phyloP scores from a whole-genome alignment of 2,113 vertebrate genomes.

The Synodontis membranacea region DNA sequence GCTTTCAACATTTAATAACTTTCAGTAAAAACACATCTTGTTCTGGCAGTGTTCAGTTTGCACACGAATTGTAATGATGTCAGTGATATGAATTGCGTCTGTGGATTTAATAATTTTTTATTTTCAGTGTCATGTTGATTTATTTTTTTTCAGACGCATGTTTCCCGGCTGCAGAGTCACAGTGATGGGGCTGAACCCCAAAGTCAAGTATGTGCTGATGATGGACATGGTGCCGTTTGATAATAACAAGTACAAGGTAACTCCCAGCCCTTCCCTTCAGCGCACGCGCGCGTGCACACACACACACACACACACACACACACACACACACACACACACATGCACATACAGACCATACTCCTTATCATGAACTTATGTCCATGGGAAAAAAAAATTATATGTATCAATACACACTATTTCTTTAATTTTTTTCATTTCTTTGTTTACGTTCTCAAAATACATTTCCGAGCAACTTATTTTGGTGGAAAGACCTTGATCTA shows the following conservation, averaged over 20 bases:
- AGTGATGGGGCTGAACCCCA: constrained; percentile 60
- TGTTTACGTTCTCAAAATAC: background rate
- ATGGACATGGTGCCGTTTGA: constrained; percentile 66
- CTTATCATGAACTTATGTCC: background rate
- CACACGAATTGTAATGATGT: background rate
- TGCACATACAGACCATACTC: background rate
- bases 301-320: constrained; percentile 13
- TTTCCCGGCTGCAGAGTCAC: constrained; percentile 63
- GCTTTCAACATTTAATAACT: background rate
- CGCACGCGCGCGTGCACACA: background rate
- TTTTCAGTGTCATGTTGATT: background rate
- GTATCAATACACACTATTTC: background rate
- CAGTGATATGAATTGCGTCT: background rate
- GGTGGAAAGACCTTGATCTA: background rate
- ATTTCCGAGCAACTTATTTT: background rate
- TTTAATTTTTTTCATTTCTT: background rate
- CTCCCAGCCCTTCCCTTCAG: constrained; percentile 41
- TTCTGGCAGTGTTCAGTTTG: background rate
- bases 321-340: background rate
- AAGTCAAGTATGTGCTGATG: constrained; percentile 60
- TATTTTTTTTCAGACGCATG: constrained; percentile 57
- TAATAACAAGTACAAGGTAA: constrained; percentile 64
- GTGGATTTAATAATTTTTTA: constrained; percentile 15
- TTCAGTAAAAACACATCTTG: background rate
- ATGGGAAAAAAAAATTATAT: too few relatives aligned